Evolutionary conservation across 1,140 invertebrate genomes (phyloP).

Genomic region (Ephestia elutella): DNA sequence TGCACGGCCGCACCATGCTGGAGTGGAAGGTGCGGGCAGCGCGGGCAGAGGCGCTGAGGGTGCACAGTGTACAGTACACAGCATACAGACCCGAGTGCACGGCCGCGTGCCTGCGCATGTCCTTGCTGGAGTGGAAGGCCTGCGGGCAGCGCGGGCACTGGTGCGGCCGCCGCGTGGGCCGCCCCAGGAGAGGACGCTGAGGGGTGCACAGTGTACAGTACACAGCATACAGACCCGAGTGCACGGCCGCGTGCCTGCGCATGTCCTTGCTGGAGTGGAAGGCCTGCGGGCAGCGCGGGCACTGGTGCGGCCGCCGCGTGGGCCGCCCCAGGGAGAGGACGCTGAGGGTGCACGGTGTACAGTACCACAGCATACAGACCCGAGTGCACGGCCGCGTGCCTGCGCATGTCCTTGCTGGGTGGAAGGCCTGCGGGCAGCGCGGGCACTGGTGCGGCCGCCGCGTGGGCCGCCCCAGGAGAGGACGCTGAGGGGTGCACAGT

Average conservation of each 20-base stretch:
- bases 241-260: constrained; percentile 70
- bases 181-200: constrained; percentile 44
- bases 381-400: constrained; percentile 73
- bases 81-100: constrained; percentile 72
- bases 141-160: constrained; percentile 71
- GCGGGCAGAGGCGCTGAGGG: constrained; percentile 14
- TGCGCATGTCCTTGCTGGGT: constrained; percentile 73
- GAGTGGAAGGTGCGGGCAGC: constrained; percentile 74
- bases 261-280: constrained; percentile 76
- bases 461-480: constrained; percentile 37
- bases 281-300: constrained; percentile 69
- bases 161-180: constrained; percentile 46
- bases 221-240: constrained; percentile 68
- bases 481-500: constrained; percentile 27
- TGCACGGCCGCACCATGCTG: constrained; percentile 72
- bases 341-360: constrained; percentile 22
- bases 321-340: constrained; percentile 43
- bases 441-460: constrained; percentile 66
- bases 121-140: constrained; percentile 74
- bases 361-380: no score
- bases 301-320: constrained; percentile 57
- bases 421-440: constrained; percentile 73
- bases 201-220: no score
- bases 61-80: no score
- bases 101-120: constrained; percentile 71